Percentiles rank a stretch among this genome's conserved stretches.
These are phyloP conservation scores for Temnothorax ravouxi DNA, from an alignment of 2,888 invertebrate species.

Conservation along the genomic window DNA sequence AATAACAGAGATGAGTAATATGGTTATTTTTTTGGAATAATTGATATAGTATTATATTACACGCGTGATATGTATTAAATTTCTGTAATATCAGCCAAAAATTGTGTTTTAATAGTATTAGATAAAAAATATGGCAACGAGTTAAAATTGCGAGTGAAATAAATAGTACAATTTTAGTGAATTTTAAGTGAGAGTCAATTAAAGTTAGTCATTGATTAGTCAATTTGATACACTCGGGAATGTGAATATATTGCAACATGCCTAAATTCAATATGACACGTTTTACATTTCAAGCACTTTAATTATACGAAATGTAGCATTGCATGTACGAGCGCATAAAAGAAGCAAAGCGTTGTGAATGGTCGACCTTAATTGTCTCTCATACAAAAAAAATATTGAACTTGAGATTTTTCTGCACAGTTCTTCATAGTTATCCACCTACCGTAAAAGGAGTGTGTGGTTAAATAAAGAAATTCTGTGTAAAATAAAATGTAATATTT, in stretches of 20 bases:
- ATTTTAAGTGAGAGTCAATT: constrained; percentile 12
- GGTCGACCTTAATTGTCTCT: constrained; percentile 19
- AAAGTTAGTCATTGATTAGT: constrained; percentile 28
- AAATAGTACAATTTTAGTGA: not conserved
- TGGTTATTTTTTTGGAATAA: constrained; percentile 3
- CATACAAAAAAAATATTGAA: constrained; percentile 9
- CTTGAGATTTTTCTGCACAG: not conserved
- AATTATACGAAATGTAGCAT: not conserved
- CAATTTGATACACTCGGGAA: not conserved
- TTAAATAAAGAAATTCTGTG: constrained; percentile 12
- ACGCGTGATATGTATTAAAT: not conserved
- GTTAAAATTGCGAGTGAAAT: not conserved
- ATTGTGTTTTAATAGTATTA: not conserved
- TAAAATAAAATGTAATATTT: not conserved
- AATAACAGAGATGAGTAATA: not conserved
- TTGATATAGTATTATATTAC: not conserved
- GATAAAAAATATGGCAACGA: not conserved
- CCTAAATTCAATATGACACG: not conserved
- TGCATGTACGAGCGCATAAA: not conserved
- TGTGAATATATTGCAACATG: not conserved
- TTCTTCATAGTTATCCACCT: not conserved
- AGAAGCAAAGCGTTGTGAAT: not conserved
- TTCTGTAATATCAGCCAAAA: not conserved
- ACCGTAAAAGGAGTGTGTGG: not conserved
- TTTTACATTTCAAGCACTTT: not conserved